A percentile compares a stretch with the other conserved stretches of the same genome.
Conservation (phyloP, 2,113 vertebrate species). For the Glareola pratincola region DNA sequence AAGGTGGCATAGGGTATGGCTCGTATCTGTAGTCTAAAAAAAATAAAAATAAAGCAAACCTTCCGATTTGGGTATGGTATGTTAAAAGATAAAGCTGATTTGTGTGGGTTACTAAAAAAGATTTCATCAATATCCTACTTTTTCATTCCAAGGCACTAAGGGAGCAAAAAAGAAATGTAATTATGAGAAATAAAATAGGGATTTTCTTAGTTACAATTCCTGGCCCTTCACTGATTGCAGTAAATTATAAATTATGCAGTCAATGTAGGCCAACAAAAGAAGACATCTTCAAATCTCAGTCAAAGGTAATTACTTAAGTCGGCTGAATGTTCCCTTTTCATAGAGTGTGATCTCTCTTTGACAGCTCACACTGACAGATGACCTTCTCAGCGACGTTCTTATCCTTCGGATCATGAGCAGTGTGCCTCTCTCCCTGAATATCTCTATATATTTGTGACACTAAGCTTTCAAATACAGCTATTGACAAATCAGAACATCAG, state of each 20-base stretch:
- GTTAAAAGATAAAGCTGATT: slow-evolving; percentile 16
- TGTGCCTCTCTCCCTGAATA: slow-evolving; percentile 83
- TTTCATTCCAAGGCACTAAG: slow-evolving; percentile 52
- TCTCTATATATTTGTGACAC: slow-evolving; percentile 91
- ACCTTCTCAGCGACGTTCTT: slow-evolving; percentile 90
- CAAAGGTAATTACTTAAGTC: slow-evolving; percentile 98
- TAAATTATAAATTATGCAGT: slow-evolving; percentile 98
- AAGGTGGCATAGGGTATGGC: not conserved
- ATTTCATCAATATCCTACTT: slow-evolving; percentile 46
- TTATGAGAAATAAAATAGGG: slow-evolving; percentile 77
- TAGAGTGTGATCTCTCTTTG: slow-evolving; percentile 89
- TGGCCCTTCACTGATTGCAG: slow-evolving; percentile 81
- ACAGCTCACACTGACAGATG: slow-evolving; percentile 97
- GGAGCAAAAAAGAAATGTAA: slow-evolving; percentile 58
- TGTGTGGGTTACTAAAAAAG: not conserved
- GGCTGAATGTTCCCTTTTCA: slow-evolving; percentile 86
- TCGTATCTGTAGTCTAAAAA: not conserved
- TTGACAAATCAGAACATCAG: slow-evolving; percentile 92
- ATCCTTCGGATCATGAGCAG: slow-evolving; percentile 84
- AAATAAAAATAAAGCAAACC: not conserved
- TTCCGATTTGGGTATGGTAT: not conserved
- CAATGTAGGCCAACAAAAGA: slow-evolving; percentile 96
- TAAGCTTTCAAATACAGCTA: slow-evolving; percentile 87
- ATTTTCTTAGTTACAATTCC: slow-evolving; percentile 80
- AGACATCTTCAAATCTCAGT: slow-evolving; percentile 97